These are phyloP conservation scores for Mystacornis crossleyi DNA, from an alignment of 2,113 vertebrate genomes.

Conservation along the genomic window DNA sequence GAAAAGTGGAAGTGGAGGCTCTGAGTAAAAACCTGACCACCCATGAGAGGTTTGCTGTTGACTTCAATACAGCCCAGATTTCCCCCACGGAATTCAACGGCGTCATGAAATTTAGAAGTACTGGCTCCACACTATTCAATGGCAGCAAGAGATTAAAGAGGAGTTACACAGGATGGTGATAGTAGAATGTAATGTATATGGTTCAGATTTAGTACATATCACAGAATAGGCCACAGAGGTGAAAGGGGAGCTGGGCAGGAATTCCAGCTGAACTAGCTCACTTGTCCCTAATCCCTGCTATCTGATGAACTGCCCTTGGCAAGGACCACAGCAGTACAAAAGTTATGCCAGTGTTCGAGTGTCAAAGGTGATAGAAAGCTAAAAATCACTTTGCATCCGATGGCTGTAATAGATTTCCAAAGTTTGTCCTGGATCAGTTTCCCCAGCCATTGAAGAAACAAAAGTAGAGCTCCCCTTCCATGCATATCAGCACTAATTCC, in stretches of 20 bases:
- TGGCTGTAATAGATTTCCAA: slow-evolving; percentile 17
- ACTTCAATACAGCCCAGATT: slow-evolving; percentile 12
- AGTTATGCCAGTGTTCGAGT: slow-evolving; percentile 7
- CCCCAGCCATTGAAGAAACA: slow-evolving; percentile 10
- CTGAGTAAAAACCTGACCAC: slow-evolving; percentile 40
- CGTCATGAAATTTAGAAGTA: slow-evolving; percentile 32
- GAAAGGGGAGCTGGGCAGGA: slow-evolving; percentile 46
- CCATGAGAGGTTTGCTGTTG: background rate
- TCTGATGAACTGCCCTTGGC: slow-evolving; percentile 8
- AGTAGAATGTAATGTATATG: slow-evolving; percentile 30
- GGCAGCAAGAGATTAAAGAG: slow-evolving; percentile 55
- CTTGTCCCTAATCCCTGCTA: slow-evolving; percentile 18
- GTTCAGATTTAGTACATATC: slow-evolving; percentile 28
- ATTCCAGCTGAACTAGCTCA: slow-evolving; percentile 30
- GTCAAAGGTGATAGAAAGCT: slow-evolving; percentile 39
- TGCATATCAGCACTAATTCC: slow-evolving; percentile 46
- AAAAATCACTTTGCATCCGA: slow-evolving; percentile 44
- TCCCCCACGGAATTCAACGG: slow-evolving; percentile 32
- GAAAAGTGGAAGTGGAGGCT: background rate
- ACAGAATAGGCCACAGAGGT: background rate
- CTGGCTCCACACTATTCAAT: slow-evolving; percentile 48
- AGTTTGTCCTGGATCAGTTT: slow-evolving; percentile 32
- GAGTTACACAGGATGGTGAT: slow-evolving; percentile 5
- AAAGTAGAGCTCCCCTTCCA: background rate
- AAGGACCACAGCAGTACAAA: background rate